A percentile compares a stretch with the other conserved stretches of the same genome.
phyloP scores from a whole-genome alignment of 2,113 vertebrate species.

The Ochotona curzoniae region DNA sequence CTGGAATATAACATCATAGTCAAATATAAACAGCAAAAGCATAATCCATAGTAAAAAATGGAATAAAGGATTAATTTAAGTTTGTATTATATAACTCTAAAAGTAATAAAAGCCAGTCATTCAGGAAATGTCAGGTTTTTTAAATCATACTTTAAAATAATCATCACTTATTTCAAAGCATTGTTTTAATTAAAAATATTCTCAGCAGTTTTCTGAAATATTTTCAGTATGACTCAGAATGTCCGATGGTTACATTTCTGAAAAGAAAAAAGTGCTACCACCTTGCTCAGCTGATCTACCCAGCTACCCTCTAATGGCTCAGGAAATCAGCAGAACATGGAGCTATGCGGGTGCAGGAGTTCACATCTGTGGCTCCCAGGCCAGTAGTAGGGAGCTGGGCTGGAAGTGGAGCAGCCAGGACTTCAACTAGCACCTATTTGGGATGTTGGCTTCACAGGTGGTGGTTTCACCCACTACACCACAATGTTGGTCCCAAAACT shows the following conservation, averaged over 20 bases:
- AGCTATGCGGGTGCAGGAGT: too few species aligned
- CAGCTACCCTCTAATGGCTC: too few species aligned
- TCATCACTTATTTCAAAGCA: constrained; percentile 9
- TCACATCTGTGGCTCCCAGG: too few species aligned
- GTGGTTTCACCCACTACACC: too few species aligned
- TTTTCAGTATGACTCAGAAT: neutral
- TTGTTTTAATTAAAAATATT: constrained; percentile 3
- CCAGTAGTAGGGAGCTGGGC: too few species aligned
- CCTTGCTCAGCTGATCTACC: neutral
- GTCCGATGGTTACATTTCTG: neutral
- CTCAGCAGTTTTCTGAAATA: neutral
- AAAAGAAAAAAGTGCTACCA: neutral
- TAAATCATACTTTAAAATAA: constrained; percentile 40
- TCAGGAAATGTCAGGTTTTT: neutral
- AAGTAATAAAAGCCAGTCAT: constrained; percentile 7
- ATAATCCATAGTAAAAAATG: neutral
- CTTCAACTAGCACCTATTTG: too few species aligned
- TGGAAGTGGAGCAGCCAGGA: too few species aligned
- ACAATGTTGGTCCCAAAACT: too few species aligned
- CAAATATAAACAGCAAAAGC: neutral
- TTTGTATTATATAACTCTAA: neutral
- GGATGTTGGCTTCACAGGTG: too few species aligned
- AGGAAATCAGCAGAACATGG: too few species aligned
- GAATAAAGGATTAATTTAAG: constrained; percentile 22
- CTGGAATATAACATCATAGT: neutral